phyloP scores from a whole-genome alignment of 2,797 vertebrate species.

The Botia almorhae region DNA sequence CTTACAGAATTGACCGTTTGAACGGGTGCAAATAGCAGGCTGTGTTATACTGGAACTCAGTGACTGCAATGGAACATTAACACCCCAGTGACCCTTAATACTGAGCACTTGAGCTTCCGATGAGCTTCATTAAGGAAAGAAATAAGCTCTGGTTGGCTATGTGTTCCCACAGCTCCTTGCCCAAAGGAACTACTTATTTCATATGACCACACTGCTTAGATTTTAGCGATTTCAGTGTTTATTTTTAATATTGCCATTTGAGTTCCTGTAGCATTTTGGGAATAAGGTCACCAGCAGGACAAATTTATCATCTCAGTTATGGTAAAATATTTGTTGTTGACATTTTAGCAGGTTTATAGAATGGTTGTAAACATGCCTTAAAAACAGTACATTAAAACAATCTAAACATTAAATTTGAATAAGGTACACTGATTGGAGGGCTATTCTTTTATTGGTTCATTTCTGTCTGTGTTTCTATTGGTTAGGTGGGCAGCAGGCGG shows the following conservation, averaged over 20 bases:
- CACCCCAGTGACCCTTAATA: not conserved
- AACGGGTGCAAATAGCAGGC: not conserved
- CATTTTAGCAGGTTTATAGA: not conserved
- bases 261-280: too few relatives aligned
- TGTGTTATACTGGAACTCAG: not conserved
- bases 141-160: not conserved
- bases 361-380: not conserved
- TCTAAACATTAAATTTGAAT: too few relatives aligned
- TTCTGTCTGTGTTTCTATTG: slow-evolving; percentile 16
- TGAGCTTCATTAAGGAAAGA: not conserved
- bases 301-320: not conserved
- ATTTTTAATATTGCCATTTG: too few relatives aligned
- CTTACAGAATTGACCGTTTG: not conserved
- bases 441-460: slow-evolving; percentile 1
- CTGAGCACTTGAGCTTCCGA: not conserved
- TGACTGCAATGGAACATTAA: slow-evolving; percentile 2
- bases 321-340: not conserved
- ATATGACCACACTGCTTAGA: not conserved
- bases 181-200: not conserved
- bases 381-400: not conserved
- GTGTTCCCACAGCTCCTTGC: not conserved
- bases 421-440: not conserved
- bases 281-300: not conserved
- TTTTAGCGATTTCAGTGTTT: not conserved
- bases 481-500: slow-evolving; percentile 92